phyloP scores from a whole-genome alignment of 2,888 invertebrate genomes.

The Caenorhabditis sp. region DNA sequence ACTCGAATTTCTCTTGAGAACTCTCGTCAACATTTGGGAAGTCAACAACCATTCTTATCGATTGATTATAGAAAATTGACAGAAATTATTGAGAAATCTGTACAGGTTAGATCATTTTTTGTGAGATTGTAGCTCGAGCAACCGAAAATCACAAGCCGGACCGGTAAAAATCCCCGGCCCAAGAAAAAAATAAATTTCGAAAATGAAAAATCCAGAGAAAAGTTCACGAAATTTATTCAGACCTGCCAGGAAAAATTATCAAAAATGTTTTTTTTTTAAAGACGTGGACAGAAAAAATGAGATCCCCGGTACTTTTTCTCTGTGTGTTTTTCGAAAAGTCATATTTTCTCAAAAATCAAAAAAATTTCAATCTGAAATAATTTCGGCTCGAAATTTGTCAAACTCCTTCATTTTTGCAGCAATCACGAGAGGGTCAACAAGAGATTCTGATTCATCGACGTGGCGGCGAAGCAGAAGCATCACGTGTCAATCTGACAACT shows the following conservation, averaged over 20 bases:
- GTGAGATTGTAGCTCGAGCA: no score
- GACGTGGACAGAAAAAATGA: background rate
- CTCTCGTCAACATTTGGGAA: constrained; percentile 17
- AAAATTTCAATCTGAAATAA: background rate
- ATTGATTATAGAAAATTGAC: constrained; percentile 22
- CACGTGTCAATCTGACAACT: constrained; percentile 28
- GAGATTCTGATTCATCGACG: constrained; percentile 46
- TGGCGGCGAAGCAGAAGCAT: constrained; percentile 43
- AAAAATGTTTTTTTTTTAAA: background rate
- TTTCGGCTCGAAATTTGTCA: background rate
- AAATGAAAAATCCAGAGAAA: no score
- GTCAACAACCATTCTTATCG: constrained; percentile 22
- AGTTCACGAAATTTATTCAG: no score
- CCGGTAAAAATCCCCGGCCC: no score
- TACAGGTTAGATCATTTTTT: constrained; percentile 13
- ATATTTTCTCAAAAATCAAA: background rate
- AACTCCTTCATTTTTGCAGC: constrained; percentile 13
- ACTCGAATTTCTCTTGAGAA: constrained; percentile 27
- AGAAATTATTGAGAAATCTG: constrained; percentile 21
- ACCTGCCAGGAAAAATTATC: background rate
- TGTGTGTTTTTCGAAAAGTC: background rate
- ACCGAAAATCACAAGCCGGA: no score
- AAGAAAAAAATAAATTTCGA: no score
- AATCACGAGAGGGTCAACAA: constrained; percentile 28
- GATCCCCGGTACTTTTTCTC: background rate